Evolutionary conservation across 2,797 vertebrate genomes (phyloP).

Genomic region (Ptychobarbus kaznakovi): DNA sequence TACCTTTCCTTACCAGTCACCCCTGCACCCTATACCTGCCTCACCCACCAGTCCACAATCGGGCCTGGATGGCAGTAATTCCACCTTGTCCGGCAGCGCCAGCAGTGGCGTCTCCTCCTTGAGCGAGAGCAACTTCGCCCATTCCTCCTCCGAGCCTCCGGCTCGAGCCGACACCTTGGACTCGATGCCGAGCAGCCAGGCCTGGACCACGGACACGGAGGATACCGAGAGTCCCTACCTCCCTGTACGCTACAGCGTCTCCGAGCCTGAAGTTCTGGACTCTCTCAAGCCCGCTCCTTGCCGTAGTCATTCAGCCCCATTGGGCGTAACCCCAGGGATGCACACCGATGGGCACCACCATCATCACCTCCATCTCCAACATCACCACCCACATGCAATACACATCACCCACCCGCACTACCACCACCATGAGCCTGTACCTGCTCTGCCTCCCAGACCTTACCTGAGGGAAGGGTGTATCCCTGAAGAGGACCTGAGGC

Average conservation of each 20-base stretch:
- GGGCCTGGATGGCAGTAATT: conserved; percentile 97
- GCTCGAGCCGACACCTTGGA: conserved; percentile 90
- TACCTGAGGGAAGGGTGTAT: conserved; percentile 79
- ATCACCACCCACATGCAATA: conserved; percentile 80
- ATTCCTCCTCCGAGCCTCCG: conserved; percentile 92
- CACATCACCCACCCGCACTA: conserved; percentile 61
- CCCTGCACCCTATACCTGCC: conserved; percentile 96
- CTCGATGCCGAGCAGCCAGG: conserved; percentile 87
- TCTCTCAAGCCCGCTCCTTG: conserved; percentile 86
- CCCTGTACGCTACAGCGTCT: conserved; percentile 94
- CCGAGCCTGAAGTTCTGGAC: conserved; percentile 92
- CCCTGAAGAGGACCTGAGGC: conserved; percentile 84
- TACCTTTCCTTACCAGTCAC: conserved; percentile 80
- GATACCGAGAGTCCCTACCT: conserved; percentile 91
- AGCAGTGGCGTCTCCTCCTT: conserved; percentile 98
- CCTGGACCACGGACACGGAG: conserved; percentile 94
- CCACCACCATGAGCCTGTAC: conserved; percentile 63
- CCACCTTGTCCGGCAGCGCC: conserved; percentile 96
- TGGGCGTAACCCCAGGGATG: conserved; percentile 77
- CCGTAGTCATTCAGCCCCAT: conserved; percentile 86
- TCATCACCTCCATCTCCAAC: conserved; percentile 70
- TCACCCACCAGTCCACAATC: conserved; percentile 98
- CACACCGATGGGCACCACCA: conserved; percentile 72
- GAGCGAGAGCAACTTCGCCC: conserved; percentile 97
- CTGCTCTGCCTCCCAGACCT: conserved; percentile 65